Evolutionary conservation across 2,797 vertebrate genomes (phyloP).

Genomic region (Mionectes olivaceus): DNA sequence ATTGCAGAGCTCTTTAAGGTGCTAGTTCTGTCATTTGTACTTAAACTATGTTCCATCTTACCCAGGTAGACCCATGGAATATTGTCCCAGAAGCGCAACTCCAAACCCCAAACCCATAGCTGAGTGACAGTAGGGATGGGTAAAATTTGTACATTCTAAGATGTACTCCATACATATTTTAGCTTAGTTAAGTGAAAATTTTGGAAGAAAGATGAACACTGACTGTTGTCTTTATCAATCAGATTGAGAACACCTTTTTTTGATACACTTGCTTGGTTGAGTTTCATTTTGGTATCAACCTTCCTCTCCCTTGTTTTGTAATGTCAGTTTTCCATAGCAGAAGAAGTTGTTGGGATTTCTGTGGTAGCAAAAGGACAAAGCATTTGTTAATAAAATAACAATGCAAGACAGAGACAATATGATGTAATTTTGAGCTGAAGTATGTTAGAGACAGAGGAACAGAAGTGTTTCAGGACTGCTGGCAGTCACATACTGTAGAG

Average conservation of each 20-base stretch:
- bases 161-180: background rate
- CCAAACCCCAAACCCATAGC: background rate
- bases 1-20: background rate
- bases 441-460: background rate
- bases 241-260: background rate
- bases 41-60: background rate
- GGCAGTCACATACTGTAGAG: background rate
- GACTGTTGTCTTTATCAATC: background rate
- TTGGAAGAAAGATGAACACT: background rate
- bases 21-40: background rate
- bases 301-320: background rate
- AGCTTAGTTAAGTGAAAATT: background rate
- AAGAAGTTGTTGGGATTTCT: background rate
- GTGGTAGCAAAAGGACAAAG: background rate
- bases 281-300: background rate
- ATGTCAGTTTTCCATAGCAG: background rate
- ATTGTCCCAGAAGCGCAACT: background rate
- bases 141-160: background rate
- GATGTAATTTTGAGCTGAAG: background rate
- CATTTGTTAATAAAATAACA: background rate
- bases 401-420: background rate
- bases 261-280: background rate
- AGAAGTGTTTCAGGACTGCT: background rate
- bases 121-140: background rate
- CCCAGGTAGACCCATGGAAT: background rate